Evolutionary conservation across 1,140 invertebrate species (phyloP), one percentile per base, ranked within the genome.

Genomic region (Glossosoma conforme): DNA sequence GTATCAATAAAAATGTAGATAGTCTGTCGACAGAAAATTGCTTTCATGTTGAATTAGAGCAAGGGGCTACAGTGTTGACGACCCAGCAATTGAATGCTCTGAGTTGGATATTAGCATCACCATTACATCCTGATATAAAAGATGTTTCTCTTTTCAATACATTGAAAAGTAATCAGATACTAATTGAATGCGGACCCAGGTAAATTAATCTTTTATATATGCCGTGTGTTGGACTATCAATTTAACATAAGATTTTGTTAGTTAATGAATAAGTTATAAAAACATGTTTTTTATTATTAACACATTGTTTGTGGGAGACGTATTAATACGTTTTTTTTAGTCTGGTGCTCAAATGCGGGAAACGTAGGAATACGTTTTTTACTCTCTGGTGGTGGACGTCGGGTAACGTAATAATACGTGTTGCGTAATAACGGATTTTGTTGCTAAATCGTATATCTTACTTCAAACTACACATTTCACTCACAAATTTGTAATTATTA

Each of bases 101-200:
- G 24, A 72, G 81, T 61, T 91, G 87, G 87, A 72, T 89, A 8
- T 69, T 91, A 1, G 77, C 73, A 52, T 78, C 81, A 33, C 81
- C 84, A 1, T 75, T 87, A n/a, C 62, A 81, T 45, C 71, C 72
- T 9, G 59, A 77, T 42, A 68, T 83, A 42, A 71, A 70, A 6
- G 74, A 69, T 49, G 61, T 70, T 56, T 62, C 74, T 8, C 63
- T 66, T 11, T 67, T 71, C 15, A 71, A 74, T 28, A 58, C 62
- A 44, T 54, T 67, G 11, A 44, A 62, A 32, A 47, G 61, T 25
- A 61, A 76, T 56, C 67, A 73, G 43, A 56, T 78, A 2, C 47
- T 87, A 18, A 79, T 89, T 59, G 88, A 91, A 79, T 86, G 89
- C 66, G 88, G 88, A 19, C 88, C 88, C 25, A 83, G 85, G 76